Evolutionary conservation across 1,140 invertebrate species (phyloP), one percentile per base, ranked within the genome.

Genomic region (Portunus trituberculatus): DNA sequence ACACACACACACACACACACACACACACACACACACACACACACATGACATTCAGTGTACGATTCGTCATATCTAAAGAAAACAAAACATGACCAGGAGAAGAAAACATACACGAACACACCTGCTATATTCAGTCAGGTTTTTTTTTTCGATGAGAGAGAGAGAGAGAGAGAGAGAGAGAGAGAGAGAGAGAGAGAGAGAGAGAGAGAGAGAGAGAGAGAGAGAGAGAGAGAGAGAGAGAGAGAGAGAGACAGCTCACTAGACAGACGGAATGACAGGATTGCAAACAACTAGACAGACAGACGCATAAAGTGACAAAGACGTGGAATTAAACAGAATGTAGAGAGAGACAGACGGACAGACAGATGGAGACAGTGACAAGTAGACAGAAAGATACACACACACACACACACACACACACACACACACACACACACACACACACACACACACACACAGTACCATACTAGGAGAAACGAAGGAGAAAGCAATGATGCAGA

Each of bases 11-110:
- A 76, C 67, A 76, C 67, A 76, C 67, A 76, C 67, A 76, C 67
- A 76, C 67, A 76, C 67, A 76, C 67, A 76, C 67, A 76, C 67
- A 76, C 67, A 76, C 67, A 76, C 67, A 76, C 67, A 76, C 67
- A 76, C 67, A 76, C 67, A 76, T 20, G 67, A 8, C n/a, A 76
- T 76, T 76, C 67, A 25, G 67, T 76, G n/a, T 76, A 76, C 20
- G 67, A 76, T n/a, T n/a, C 20, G 20, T 76, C 25, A 76, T 25
- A 76, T 76, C 52, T 59, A 16, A 76, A 76, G n/a, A 76, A 76
- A 76, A 76, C 8, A 76, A 25, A 76, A 76, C 67, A 25, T 59
- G n/a, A 76, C 52, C 52, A 76, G n/a, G 20, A 76, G 25, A n/a
- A 76, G 25, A n/a, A 76, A 76, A 25, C 20, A 76, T n/a, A 76